Evolutionary conservation across 2,113 vertebrate species (phyloP).

Genomic region (Sterrhoptilus dennistouni): DNA sequence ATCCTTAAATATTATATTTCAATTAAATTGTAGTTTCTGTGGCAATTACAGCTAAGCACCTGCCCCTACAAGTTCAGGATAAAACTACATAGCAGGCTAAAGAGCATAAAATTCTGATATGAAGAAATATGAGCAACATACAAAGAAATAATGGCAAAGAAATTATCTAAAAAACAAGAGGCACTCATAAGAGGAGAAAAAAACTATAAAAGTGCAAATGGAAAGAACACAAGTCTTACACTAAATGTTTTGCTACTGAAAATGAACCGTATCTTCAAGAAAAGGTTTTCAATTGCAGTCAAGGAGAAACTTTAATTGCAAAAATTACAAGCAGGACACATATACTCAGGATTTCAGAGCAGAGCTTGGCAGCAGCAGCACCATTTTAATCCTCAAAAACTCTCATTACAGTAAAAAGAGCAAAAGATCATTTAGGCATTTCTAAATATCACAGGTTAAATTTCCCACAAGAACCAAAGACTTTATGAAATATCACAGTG

Average conservation of each 20-base stretch:
- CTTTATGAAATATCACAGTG: not conserved
- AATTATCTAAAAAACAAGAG: not conserved
- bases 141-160: not conserved
- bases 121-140: not conserved
- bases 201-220: not conserved
- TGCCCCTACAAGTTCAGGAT: not conserved
- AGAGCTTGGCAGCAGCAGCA: not conserved
- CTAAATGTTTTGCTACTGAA: not conserved
- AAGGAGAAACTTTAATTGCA: not conserved
- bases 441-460: not conserved
- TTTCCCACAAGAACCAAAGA: not conserved
- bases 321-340: not conserved
- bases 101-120: not conserved
- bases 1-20: not conserved
- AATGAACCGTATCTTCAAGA: not conserved
- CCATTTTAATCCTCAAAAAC: not conserved
- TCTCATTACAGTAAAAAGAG: not conserved
- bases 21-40: not conserved
- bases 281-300: not conserved
- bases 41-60: not conserved
- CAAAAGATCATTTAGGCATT: not conserved
- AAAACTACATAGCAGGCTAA: not conserved
- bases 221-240: not conserved
- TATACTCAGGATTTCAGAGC: not conserved
- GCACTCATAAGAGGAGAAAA: not conserved